Evolutionary conservation across 2,888 invertebrate genomes (phyloP).

Genomic region (Spodoptera picta): DNA sequence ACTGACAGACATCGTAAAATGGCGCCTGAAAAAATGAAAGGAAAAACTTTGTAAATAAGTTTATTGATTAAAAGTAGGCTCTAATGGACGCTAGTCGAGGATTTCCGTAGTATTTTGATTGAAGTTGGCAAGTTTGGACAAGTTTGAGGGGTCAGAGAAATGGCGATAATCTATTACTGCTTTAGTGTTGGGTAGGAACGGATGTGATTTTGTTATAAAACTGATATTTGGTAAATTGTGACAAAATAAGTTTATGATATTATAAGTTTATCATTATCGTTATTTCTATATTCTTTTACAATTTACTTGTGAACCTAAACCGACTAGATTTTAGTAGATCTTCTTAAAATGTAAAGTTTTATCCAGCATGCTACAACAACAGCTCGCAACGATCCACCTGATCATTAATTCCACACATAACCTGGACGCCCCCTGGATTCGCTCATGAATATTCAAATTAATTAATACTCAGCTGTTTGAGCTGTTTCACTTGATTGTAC

Average conservation of each 20-base stretch:
- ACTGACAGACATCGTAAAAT: conserved; percentile 29
- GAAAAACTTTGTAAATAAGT: conserved; percentile 36
- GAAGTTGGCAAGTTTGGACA: conserved; percentile 18
- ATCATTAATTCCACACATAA: conserved; percentile 16
- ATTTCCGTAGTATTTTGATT: conserved; percentile 22
- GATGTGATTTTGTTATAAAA: neutral
- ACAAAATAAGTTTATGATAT: neutral
- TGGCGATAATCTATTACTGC: conserved; percentile 10
- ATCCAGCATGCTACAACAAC: too few species aligned
- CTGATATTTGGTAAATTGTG: neutral
- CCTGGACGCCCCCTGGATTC: conserved; percentile 1
- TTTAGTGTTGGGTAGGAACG: conserved; percentile 4
- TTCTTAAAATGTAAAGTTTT: too few species aligned
- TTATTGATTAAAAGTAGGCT: conserved; percentile 37
- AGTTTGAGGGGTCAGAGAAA: conserved; percentile 17
- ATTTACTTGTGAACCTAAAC: too few species aligned
- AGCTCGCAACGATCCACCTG: conserved; percentile 5
- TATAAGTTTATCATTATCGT: neutral
- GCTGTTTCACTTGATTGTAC: conserved; percentile 36
- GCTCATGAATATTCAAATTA: conserved; percentile 50
- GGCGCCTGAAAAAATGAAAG: conserved; percentile 16
- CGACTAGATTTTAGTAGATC: too few species aligned
- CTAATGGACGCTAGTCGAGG: conserved; percentile 20
- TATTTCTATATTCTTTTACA: too few species aligned
- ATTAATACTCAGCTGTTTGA: conserved; percentile 43